Conservation (phyloP, 2,888 invertebrate species). For the Chelonus formosanus region DNA sequence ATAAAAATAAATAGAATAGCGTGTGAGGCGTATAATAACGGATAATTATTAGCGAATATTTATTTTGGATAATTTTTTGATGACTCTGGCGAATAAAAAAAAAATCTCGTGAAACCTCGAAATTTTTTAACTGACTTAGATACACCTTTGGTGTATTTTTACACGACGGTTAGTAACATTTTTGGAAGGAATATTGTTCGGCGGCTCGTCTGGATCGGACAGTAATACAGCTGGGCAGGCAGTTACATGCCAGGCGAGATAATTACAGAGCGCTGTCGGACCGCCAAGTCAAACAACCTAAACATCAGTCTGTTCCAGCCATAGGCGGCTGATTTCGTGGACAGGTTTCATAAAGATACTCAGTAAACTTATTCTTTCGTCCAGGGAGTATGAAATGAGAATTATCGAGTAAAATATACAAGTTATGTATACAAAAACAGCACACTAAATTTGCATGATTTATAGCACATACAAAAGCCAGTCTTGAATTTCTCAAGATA, state of each 20-base stretch:
- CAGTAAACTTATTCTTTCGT: neutral
- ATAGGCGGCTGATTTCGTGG: conserved; percentile 45
- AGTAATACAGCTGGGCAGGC: conserved; percentile 59
- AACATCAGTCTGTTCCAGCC: conserved; percentile 53
- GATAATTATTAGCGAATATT: too few species aligned
- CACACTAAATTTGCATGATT: too few species aligned
- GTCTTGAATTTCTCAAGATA: neutral
- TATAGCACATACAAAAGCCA: too few species aligned
- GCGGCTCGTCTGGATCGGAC: conserved; percentile 49
- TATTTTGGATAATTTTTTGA: neutral
- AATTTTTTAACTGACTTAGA: conserved; percentile 14
- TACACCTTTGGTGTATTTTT: conserved; percentile 31
- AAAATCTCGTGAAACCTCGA: conserved; percentile 7
- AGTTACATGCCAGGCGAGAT: conserved; percentile 64
- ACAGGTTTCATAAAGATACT: conserved; percentile 32
- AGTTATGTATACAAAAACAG: too few species aligned
- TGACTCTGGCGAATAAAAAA: neutral
- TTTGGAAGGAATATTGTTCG: conserved; percentile 42
- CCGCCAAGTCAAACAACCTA: conserved; percentile 65
- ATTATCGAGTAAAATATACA: too few species aligned
- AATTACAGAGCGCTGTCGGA: conserved; percentile 62
- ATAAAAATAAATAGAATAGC: too few species aligned
- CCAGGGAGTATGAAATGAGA: too few species aligned
- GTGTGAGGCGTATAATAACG: too few species aligned
- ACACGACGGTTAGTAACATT: conserved; percentile 38